A percentile compares a stretch with the other conserved stretches of the same genome.
These are phyloP conservation scores for Apteryx mantelli DNA, from an alignment of 2,113 vertebrate species.

Conservation along the genomic window DNA sequence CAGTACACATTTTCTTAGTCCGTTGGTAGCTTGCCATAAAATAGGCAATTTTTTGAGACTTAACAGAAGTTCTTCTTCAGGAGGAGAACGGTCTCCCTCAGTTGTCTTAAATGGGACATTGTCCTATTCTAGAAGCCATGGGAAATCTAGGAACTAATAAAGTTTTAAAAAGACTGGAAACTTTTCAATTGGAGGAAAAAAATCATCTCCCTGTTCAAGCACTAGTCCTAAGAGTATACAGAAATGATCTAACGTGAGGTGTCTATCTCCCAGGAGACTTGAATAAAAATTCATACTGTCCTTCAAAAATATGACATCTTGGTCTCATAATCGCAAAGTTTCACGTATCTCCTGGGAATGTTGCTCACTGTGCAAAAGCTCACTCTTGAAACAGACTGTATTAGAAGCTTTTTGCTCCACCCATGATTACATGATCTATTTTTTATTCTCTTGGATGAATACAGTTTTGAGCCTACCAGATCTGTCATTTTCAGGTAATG, in stretches of 20 bases:
- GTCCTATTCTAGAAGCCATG: not conserved
- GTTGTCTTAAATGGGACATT: not conserved
- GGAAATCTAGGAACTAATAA: not conserved
- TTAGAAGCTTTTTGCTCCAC: not conserved
- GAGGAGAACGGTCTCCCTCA: not conserved
- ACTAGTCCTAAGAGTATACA: not conserved
- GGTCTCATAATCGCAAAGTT: not conserved
- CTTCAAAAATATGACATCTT: not conserved
- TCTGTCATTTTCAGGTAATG: not conserved
- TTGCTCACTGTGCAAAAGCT: not conserved
- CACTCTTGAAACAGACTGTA: not conserved
- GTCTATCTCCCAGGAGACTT: not conserved
- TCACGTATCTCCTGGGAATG: not conserved
- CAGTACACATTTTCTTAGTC: not conserved
- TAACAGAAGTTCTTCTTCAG: not conserved
- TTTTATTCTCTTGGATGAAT: not conserved
- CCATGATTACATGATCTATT: not conserved
- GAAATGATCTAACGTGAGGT: not conserved
- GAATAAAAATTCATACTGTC: constrained; percentile 50
- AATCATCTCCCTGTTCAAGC: constrained; percentile 5
- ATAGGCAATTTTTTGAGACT: not conserved
- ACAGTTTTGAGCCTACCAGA: not conserved
- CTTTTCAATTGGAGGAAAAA: not conserved
- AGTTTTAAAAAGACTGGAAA: not conserved
- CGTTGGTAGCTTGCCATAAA: not conserved